Percentiles rank a stretch among this genome's conserved stretches.
phyloP scores from a whole-genome alignment of 2,113 vertebrate genomes.

The Leucoraja erinaceus region DNA sequence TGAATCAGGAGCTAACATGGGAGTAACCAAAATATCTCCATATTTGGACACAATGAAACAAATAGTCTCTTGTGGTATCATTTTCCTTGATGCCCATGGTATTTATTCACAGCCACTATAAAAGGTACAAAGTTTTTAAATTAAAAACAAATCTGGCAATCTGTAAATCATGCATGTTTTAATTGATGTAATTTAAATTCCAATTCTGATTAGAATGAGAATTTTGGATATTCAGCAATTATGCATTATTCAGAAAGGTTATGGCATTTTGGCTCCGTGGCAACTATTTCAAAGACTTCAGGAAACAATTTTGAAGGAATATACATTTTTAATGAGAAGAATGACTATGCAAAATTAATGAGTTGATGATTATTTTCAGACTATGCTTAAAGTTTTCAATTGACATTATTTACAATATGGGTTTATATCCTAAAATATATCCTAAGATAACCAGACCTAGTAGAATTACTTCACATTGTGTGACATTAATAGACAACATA shows the following conservation, averaged over 20 bases:
- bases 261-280: background rate
- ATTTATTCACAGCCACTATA: background rate
- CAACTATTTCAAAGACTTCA: background rate
- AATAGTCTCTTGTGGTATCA: no score
- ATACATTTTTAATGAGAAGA: slow-evolving; percentile 6
- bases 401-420: no score
- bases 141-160: background rate
- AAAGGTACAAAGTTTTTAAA: background rate
- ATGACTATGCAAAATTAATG: background rate
- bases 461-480: no score
- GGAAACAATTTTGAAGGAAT: slow-evolving; percentile 1
- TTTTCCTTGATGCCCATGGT: no score
- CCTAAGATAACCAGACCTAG: no score
- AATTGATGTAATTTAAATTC: slow-evolving; percentile 20
- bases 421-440: no score
- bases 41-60: no score
- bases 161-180: background rate
- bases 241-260: background rate
- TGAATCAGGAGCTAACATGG: no score
- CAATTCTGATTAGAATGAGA: background rate
- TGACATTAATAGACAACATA: no score
- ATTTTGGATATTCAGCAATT: background rate
- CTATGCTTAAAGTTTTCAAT: no score
- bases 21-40: no score
- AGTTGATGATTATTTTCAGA: background rate